These are phyloP conservation scores for Toxotes jaculatrix DNA, from an alignment of 2,113 vertebrate species.

Conservation along the genomic window DNA sequence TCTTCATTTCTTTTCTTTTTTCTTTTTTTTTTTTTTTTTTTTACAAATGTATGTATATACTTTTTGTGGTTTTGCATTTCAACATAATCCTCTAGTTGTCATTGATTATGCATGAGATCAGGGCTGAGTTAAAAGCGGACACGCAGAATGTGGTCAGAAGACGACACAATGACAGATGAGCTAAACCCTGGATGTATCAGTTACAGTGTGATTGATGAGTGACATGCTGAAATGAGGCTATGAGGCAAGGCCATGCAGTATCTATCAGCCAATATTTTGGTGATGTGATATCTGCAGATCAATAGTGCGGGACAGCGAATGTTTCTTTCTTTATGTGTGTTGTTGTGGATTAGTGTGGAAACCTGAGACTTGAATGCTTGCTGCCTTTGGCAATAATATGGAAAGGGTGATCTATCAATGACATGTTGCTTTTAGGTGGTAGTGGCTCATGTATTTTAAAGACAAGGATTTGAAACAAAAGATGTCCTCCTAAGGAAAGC, in stretches of 20 bases:
- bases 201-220: slow-evolving; percentile 66
- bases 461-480: slow-evolving; percentile 18
- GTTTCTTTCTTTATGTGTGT: slow-evolving; percentile 38
- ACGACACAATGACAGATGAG: slow-evolving; percentile 53
- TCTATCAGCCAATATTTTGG: slow-evolving; percentile 62
- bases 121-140: slow-evolving; percentile 47
- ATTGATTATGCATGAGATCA: slow-evolving; percentile 50
- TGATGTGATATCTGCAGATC: slow-evolving; percentile 70
- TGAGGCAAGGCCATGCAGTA: slow-evolving; percentile 68
- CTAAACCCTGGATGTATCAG: slow-evolving; percentile 42
- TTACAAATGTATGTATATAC: slow-evolving; percentile 51
- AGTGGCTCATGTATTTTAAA: slow-evolving; percentile 46
- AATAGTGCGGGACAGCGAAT: slow-evolving; percentile 56
- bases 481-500: slow-evolving; percentile 6
- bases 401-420: slow-evolving; percentile 49
- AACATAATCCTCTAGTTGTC: slow-evolving; percentile 16
- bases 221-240: slow-evolving; percentile 41
- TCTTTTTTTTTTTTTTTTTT: slow-evolving; percentile 20
- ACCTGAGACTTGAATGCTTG: slow-evolving; percentile 49
- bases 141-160: slow-evolving; percentile 60
- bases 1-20: background rate
- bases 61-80: slow-evolving; percentile 49
- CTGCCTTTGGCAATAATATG: slow-evolving; percentile 45
- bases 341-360: slow-evolving; percentile 53
- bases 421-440: slow-evolving; percentile 44